Evolutionary conservation across 2,797 vertebrate species (phyloP).

Genomic region (Pterois miles): DNA sequence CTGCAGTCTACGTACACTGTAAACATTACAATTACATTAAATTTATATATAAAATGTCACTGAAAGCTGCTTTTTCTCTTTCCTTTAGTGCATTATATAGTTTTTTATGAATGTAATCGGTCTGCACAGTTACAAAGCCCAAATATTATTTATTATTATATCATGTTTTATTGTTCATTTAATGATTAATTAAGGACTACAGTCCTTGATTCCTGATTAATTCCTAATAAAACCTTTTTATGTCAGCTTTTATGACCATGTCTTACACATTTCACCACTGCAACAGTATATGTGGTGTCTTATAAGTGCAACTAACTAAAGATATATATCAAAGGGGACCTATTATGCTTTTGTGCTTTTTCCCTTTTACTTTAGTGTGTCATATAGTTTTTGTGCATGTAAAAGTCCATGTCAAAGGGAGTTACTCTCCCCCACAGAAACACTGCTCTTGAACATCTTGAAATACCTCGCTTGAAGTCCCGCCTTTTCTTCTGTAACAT

Average conservation of each 20-base stretch:
- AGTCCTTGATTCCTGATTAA: background rate
- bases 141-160: too few relatives aligned
- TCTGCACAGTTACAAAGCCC: too few relatives aligned
- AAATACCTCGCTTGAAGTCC: too few relatives aligned
- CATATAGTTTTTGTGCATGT: too few relatives aligned
- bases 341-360: too few relatives aligned
- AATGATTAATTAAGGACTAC: background rate
- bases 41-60: background rate
- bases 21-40: constrained; percentile 3
- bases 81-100: too few relatives aligned
- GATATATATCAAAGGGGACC: background rate
- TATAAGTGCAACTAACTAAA: background rate
- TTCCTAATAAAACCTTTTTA: background rate
- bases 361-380: too few relatives aligned
- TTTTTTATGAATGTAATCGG: too few relatives aligned
- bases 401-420: too few relatives aligned
- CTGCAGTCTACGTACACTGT: background rate
- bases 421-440: too few relatives aligned
- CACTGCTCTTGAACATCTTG: too few relatives aligned
- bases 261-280: background rate
- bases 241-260: background rate
- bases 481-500: too few relatives aligned
- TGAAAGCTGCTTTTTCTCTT: background rate
- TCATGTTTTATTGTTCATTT: background rate
- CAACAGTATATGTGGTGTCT: background rate